Percentiles rank a stretch among this genome's conserved stretches.
Evolutionary conservation across 2,888 invertebrate genomes (phyloP).

Genomic region (Myathropa florea): DNA sequence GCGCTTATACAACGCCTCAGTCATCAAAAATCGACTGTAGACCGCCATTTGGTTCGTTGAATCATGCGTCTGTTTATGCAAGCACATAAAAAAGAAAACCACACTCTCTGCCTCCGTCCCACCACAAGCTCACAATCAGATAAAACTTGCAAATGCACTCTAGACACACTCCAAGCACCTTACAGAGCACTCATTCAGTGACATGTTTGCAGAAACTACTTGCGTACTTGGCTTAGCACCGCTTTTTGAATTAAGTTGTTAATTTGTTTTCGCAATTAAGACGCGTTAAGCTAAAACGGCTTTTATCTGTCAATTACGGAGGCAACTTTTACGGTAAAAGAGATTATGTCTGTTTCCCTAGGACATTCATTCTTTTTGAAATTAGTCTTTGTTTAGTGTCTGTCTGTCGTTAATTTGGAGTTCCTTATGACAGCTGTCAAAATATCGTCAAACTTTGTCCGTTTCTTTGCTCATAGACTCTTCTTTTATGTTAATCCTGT

Average conservation of each 20-base stretch:
- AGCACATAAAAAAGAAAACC: background rate
- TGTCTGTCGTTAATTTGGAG: background rate
- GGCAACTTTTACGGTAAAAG: background rate
- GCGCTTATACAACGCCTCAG: background rate
- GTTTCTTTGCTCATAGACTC: slow-evolving; percentile 10
- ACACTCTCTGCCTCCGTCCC: too few species aligned
- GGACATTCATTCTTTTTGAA: background rate
- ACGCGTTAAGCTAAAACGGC: background rate
- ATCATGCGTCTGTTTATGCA: background rate
- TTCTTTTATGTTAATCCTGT: slow-evolving; percentile 27
- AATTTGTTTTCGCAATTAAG: background rate
- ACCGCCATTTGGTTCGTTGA: background rate
- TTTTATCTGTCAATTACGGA: background rate
- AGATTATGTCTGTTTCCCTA: background rate
- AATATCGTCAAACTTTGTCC: background rate
- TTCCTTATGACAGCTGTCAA: background rate
- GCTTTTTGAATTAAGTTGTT: background rate
- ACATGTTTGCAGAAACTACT: background rate
- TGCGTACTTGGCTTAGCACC: background rate
- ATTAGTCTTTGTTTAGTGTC: background rate
- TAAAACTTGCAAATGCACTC: background rate
- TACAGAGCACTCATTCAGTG: background rate
- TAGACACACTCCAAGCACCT: background rate
- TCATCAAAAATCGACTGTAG: background rate
- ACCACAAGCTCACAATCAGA: background rate